Base-by-base conservation (phyloP, 2,797 vertebrate species). In the Hapalemur alaotrensis region DNA sequence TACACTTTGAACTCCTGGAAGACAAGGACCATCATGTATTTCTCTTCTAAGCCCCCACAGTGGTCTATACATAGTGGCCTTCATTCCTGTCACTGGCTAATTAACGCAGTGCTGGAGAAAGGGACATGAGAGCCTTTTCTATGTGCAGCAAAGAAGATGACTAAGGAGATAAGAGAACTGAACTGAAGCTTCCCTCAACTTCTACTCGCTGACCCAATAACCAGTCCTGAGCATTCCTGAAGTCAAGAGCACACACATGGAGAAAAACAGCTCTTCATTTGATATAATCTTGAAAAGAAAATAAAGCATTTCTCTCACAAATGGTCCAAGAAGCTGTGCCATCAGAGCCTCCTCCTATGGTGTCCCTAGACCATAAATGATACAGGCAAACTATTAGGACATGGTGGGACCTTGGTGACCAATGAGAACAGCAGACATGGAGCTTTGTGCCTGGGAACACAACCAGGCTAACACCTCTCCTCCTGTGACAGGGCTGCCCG, bases 181-280 rank as follows among this genome's bases (percentile, higher is more conserved):
- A 89, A 63, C n/a, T 12, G 14, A 76, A 13, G 48, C 67, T 20
- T 70, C 81, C 41, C 91, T 82, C 83, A 1, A 6, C 72, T 52
- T 91, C 87, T 63, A 15, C 81, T 93, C 46, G 78, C 78, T 81
- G 97, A 87, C 95, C 84, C 84, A 82, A 0, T 93, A 90, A 93
- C 67, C 88, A 46, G 8, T 35, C 89, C 41, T 63, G 12, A 82
- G 72, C 22, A 0, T 87, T 67, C 54, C 65, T 76, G 32, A 92
- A 93, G 76, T 3, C 83, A 93, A 94, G 94, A 89, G 94, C 69
- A 67, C 63, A 61, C 65, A 73, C 41, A 73, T 9, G 88, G 75
- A 48, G 72, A 41, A 84, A 93, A 94, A 69, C 65, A 30, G 67
- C 72, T 90, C 83, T 88, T 81, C 72, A 35, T 10, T 2, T 82